These are phyloP conservation scores for Diadophis punctatus DNA, from an alignment of 2,113 vertebrate species.

Conservation along the genomic window DNA sequence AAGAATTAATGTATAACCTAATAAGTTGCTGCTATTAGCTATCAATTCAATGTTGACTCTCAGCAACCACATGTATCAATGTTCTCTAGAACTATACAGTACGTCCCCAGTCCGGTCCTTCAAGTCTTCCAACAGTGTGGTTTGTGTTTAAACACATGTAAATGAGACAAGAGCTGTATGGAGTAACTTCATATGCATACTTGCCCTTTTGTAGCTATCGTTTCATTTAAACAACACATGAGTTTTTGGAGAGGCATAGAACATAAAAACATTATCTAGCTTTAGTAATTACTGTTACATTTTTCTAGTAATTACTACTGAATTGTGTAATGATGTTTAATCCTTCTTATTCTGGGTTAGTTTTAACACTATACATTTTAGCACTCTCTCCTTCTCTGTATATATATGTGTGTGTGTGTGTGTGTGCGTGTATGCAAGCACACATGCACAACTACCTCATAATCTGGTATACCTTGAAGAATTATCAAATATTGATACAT, in stretches of 20 bases:
- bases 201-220: background rate
- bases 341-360: background rate
- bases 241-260: background rate
- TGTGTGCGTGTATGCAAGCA: rapidly evolving
- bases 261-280: background rate
- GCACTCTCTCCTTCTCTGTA: background rate
- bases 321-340: background rate
- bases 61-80: too few relatives aligned
- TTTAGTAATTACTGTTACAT: background rate
- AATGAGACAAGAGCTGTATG: background rate
- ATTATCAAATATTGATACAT: background rate
- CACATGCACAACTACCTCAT: background rate
- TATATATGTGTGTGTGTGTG: background rate
- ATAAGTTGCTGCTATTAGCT: background rate
- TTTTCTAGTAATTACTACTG: background rate
- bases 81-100: too few relatives aligned
- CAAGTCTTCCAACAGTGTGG: background rate
- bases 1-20: background rate
- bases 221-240: background rate
- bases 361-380: background rate
- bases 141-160: background rate
- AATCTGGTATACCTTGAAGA: background rate
- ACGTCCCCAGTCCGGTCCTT: background rate
- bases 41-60: too few relatives aligned
- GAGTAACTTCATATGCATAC: background rate